Evolutionary conservation across 2,797 vertebrate species (phyloP), one percentile per base, ranked within the genome.

Genomic region (Parambassis ranga): DNA sequence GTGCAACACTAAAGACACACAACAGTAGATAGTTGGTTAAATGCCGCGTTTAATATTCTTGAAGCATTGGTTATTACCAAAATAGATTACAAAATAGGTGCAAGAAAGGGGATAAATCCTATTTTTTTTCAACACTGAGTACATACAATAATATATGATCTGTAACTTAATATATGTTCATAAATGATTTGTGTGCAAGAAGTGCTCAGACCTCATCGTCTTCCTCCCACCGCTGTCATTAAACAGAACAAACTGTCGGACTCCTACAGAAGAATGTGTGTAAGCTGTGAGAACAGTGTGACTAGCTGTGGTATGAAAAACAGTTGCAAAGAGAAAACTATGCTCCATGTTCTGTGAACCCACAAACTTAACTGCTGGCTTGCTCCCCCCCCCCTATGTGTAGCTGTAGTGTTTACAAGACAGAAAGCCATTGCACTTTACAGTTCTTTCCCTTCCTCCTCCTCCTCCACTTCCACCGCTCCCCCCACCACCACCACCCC

Each of bases 41-140:
- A 90, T 84, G 63, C 70, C 70, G 81, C 18, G 72, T 93, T 93
- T 93, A 93, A 83, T 93, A 64, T 85, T 79, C 28, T 86, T 65
- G 65, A 82, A 78, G 77, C 73, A 75, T 68, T 75, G 84, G 75
- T 88, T 85, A 85, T 74, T 88, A 80, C 71, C 83, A 83, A 82
- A 89, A 83, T 81, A 84, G 85, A 84, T 85, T 90, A 91, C 83
- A 92, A 93, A 92, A 92, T 82, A 90, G 65, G 73, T 43, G 44
- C 83, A 78, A 69, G 79, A 85, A 74, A 87, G 82, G 77, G 79
- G 77, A 64, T 68, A 71, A 72, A 85, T 76, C 31, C 15, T 67
- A 78, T 79, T 77, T 79, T 66, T 76, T 56, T 80, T 87, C 63
- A 89, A 86, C 80, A 79, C 83, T 79, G 76, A 90, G 63, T 84